phyloP scores from a whole-genome alignment of 2,888 invertebrate genomes.

The Crepidodera aurea region DNA sequence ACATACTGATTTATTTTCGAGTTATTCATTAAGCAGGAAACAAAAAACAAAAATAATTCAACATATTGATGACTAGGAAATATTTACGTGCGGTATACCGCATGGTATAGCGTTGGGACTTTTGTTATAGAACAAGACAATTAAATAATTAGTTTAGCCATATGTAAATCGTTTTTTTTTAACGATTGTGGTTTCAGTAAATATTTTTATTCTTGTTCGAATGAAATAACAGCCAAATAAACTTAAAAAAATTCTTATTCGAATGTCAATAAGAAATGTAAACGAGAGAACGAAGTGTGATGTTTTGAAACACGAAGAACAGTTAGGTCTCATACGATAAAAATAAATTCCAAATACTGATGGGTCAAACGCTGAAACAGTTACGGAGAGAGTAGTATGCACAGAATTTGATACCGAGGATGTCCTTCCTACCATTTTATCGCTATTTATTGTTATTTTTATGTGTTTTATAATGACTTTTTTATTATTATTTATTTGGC shows the following conservation, averaged over 20 bases:
- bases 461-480: neutral
- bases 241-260: neutral
- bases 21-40: too few relatives aligned
- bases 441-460: neutral
- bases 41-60: too few relatives aligned
- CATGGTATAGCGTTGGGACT: too few relatives aligned
- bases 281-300: constrained; percentile 11
- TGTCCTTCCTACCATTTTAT: neutral
- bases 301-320: constrained; percentile 18
- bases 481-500: neutral
- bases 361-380: neutral
- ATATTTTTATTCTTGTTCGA: too few relatives aligned
- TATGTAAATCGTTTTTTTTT: too few relatives aligned
- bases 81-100: too few relatives aligned
- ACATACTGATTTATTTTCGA: too few relatives aligned
- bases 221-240: too few relatives aligned
- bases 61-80: too few relatives aligned
- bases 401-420: neutral
- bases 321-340: neutral
- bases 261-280: constrained; percentile 14
- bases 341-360: neutral
- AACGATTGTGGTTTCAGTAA: too few relatives aligned
- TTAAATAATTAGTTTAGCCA: too few relatives aligned
- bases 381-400: neutral
- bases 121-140: too few relatives aligned